Percentiles rank a stretch among this genome's conserved stretches.
phyloP scores from a whole-genome alignment of 1,140 invertebrate genomes.

The Littorina saxatilis region DNA sequence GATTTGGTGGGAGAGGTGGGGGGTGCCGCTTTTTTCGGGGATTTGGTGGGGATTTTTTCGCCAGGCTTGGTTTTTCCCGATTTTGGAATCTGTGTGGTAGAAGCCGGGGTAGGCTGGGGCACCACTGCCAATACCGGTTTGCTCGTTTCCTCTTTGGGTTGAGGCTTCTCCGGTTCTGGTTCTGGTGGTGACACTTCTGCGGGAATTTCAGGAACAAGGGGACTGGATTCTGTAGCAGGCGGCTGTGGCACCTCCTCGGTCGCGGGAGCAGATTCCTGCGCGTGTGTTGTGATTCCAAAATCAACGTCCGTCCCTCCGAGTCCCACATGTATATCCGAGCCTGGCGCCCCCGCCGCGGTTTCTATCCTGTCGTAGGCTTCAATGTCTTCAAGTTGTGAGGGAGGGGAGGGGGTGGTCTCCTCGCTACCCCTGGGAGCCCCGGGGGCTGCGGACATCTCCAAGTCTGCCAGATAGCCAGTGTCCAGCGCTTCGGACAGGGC shows the following conservation, averaged over 20 bases:
- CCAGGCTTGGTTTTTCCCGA: neutral
- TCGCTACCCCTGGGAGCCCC: slow-evolving; percentile 10
- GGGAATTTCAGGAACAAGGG: too few relatives aligned
- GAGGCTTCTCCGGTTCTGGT: neutral
- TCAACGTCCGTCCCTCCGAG: too few relatives aligned
- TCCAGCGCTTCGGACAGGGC: neutral
- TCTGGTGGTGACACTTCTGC: too few relatives aligned
- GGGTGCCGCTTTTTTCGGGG: slow-evolving; percentile 11
- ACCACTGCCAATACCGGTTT: slow-evolving; percentile 1
- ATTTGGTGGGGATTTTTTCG: slow-evolving; percentile 21
- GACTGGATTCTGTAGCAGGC: too few relatives aligned
- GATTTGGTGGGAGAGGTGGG: slow-evolving; percentile 23
- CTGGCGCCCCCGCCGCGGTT: too few relatives aligned
- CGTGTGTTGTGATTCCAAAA: too few relatives aligned
- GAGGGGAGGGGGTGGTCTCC: neutral
- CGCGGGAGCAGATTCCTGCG: neutral
- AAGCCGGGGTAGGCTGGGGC: neutral
- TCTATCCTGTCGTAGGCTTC: too few relatives aligned
- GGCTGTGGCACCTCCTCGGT: too few relatives aligned
- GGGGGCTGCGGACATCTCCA: slow-evolving; percentile 22
- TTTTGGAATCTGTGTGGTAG: neutral
- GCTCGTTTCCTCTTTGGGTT: neutral
- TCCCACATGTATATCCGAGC: too few relatives aligned
- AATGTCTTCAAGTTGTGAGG: too few relatives aligned
- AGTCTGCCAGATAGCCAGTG: neutral